Base-by-base conservation (phyloP, 2,113 vertebrate species). In the Mesembrinibis cayennensis region DNA sequence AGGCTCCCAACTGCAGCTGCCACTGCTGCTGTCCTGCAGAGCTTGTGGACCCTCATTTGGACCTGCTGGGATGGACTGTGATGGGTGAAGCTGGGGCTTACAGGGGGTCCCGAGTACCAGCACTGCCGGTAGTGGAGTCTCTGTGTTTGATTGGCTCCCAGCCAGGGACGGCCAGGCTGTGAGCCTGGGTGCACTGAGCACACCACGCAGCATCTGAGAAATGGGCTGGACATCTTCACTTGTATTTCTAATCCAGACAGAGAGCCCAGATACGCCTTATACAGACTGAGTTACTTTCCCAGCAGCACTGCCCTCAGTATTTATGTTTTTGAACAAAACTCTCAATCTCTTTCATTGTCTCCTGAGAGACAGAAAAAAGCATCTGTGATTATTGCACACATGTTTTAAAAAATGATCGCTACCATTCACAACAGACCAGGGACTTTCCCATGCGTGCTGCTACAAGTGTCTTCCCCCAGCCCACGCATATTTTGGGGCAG, bases 311-410 rank as follows among this genome's bases (percentile, higher is more conserved):
- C 79, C 71, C 53, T 79, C 77, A 74, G 49, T 87, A 59, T 83
- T 80, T 74, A 79, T 66, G 83, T 69, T 63, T 69, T 65, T 63
- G 19, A 90, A 74, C 55, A 90, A 90, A 95, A 73, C 65, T 47
- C 27, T 83, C 36, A 69, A 78, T 78, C 71, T 86, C 36, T 47
- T 82, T 69, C 58, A 62, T 63, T 88, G 69, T 88, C 56, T 74
- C 67, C 34, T 58, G 44, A 74, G 82, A 74, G 53, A 29, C 70
- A 83, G 50, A 90, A 70, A 69, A 73, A 53, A 58, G 11, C 38
- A 70, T 70, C 61, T 53, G 69, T 65, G 66, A 55, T 65, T 71
- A 69, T 49, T 49, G 40, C 44, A 45, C 44, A 34, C 23, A n/a
- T 47, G 40, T 47, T 86, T 76, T 55, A 80, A 74, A 90, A 65